These are phyloP conservation scores for Hemistola chrysoprasaria DNA, from an alignment of 2,888 invertebrate species.

Conservation along the genomic window DNA sequence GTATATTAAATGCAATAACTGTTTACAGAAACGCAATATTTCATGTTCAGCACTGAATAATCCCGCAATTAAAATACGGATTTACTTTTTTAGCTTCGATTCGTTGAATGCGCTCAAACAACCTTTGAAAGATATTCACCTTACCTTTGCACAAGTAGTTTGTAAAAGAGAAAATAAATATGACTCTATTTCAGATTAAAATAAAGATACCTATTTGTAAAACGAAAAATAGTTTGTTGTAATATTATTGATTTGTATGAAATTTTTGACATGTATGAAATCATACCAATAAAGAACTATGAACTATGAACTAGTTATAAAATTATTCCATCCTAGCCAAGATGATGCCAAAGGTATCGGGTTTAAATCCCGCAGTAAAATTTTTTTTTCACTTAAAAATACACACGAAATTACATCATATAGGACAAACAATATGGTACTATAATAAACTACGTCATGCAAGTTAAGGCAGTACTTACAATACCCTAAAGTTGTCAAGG, in stretches of 20 bases:
- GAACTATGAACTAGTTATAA: too few relatives aligned
- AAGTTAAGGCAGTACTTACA: conserved; percentile 64
- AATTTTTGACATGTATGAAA: too few relatives aligned
- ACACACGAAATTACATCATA: too few relatives aligned
- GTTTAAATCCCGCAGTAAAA: too few relatives aligned
- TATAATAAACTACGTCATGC: conserved; percentile 42
- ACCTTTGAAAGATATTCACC: conserved; percentile 31
- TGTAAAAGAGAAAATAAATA: conserved; percentile 25
- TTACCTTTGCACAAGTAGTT: conserved; percentile 35
- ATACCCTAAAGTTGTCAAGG: conserved; percentile 73
- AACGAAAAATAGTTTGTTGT: too few relatives aligned
- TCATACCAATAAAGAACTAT: too few relatives aligned
- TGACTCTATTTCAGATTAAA: conserved; percentile 22
- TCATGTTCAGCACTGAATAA: conserved; percentile 16
- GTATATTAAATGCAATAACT: neutral
- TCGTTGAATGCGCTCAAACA: conserved; percentile 24
- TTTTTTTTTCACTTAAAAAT: too few relatives aligned
- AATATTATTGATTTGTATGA: too few relatives aligned
- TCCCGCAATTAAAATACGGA: conserved; percentile 32
- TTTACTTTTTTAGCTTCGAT: conserved; percentile 27
- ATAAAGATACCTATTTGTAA: too few relatives aligned
- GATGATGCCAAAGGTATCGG: too few relatives aligned
- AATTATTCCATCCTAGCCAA: too few relatives aligned
- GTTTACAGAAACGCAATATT: conserved; percentile 4
- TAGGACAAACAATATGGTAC: conserved; percentile 13